A percentile compares a stretch with the other conserved stretches of the same genome.
phyloP scores from a whole-genome alignment of 2,888 invertebrate genomes.

The Polia nebulosa region DNA sequence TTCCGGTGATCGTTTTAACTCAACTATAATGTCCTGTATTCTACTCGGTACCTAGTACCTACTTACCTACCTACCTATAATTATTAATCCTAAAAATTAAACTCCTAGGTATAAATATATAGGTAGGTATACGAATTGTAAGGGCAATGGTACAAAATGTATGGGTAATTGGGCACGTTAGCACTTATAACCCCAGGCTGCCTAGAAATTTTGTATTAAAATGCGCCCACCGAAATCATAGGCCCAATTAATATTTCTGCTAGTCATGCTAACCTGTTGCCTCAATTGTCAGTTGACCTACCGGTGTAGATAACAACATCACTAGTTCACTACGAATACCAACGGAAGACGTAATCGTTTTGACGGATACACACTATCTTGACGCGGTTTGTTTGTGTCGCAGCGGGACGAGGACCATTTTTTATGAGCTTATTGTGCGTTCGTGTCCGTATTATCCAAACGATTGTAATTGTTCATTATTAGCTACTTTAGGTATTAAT shows the following conservation, averaged over 20 bases:
- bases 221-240: neutral
- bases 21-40: neutral
- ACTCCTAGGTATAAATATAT: no score
- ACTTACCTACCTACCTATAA: neutral
- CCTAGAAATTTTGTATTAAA: neutral
- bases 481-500: neutral
- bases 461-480: neutral
- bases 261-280: slow-evolving; percentile 77
- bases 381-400: slow-evolving; percentile 32
- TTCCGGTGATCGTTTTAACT: neutral
- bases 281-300: slow-evolving; percentile 44
- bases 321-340: slow-evolving; percentile 11
- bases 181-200: neutral
- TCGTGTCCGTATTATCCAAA: neutral
- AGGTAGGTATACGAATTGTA: no score
- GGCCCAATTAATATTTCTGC: slow-evolving; percentile 54
- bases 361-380: slow-evolving; percentile 30
- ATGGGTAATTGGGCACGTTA: neutral
- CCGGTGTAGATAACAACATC: slow-evolving; percentile 48
- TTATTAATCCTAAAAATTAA: neutral
- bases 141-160: neutral
- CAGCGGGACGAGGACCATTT: slow-evolving; percentile 6
- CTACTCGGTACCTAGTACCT: no score
- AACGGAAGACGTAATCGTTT: slow-evolving; percentile 43
- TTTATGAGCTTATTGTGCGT: neutral